A percentile compares a stretch with the other conserved stretches of the same genome.
These are phyloP conservation scores for Miniopterus natalensis DNA, from an alignment of 2,113 vertebrate genomes.

Conservation along the genomic window DNA sequence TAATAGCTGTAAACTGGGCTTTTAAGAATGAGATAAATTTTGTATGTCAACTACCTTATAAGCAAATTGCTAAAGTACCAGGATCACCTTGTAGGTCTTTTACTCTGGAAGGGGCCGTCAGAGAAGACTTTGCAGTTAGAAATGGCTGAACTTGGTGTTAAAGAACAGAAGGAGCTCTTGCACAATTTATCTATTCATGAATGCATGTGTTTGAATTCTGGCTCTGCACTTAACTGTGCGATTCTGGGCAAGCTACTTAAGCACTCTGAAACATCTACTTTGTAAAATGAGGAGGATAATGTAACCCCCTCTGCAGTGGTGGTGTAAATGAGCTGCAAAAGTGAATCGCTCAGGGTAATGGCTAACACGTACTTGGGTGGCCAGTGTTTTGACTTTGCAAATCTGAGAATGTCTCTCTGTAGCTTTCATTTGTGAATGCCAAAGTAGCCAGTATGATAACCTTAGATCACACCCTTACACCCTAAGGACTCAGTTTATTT, in stretches of 20 bases:
- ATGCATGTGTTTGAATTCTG: not conserved
- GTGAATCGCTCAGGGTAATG: not conserved
- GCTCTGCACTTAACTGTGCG: not conserved
- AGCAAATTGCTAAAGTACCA: slow-evolving; percentile 13
- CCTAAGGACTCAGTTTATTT: not conserved
- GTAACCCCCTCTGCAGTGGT: not conserved
- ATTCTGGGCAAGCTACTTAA: not conserved
- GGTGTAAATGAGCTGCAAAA: not conserved
- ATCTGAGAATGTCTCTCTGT: not conserved
- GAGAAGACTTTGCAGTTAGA: not conserved
- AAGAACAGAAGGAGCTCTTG: not conserved
- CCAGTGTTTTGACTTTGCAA: not conserved
- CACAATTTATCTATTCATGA: not conserved
- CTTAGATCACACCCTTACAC: not conserved
- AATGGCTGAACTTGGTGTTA: not conserved
- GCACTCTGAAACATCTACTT: not conserved
- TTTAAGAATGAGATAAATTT: slow-evolving; percentile 49
- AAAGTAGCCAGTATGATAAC: not conserved
- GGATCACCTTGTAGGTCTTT: not conserved
- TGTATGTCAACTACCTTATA: not conserved
- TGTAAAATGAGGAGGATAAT: not conserved
- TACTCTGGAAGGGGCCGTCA: not conserved
- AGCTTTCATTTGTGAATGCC: not conserved
- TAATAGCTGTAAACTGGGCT: not conserved
- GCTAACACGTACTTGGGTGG: not conserved